Evolutionary conservation across 2,797 vertebrate genomes (phyloP).

Genomic region (Nannoperca obscura): DNA sequence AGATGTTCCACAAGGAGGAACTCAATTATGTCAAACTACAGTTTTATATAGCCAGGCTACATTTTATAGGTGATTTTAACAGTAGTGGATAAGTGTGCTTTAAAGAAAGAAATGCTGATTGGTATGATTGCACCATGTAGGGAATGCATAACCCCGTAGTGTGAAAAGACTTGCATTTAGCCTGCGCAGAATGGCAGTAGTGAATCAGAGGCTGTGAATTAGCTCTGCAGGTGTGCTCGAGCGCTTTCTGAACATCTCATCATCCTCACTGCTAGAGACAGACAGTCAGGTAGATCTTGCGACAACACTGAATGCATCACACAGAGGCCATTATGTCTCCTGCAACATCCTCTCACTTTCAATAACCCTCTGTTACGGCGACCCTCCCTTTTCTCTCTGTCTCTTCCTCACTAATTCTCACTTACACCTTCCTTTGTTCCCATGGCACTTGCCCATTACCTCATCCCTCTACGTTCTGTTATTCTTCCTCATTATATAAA

Average conservation of each 20-base stretch:
- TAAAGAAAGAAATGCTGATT: slow-evolving; percentile 73
- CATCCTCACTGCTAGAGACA: slow-evolving; percentile 76
- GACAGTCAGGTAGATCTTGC: slow-evolving; percentile 65
- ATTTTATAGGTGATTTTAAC: slow-evolving; percentile 34
- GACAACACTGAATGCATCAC: slow-evolving; percentile 50
- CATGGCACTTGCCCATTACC: slow-evolving; percentile 42
- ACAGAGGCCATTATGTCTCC: slow-evolving; percentile 65
- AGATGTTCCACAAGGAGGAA: slow-evolving; percentile 20
- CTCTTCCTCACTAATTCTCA: slow-evolving; percentile 56
- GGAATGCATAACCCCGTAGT: slow-evolving; percentile 48
- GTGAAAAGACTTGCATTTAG: slow-evolving; percentile 70
- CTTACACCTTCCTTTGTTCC: slow-evolving; percentile 54
- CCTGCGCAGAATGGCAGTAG: slow-evolving; percentile 41
- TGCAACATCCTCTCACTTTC: slow-evolving; percentile 52
- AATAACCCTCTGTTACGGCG: slow-evolving; percentile 49
- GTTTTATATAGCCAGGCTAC: slow-evolving; percentile 25
- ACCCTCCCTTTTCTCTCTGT: slow-evolving; percentile 31
- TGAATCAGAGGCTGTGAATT: slow-evolving; percentile 80
- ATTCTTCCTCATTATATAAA: slow-evolving; percentile 54
- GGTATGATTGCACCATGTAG: slow-evolving; percentile 66
- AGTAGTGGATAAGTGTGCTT: slow-evolving; percentile 48
- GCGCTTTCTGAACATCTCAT: slow-evolving; percentile 80
- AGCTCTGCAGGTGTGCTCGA: slow-evolving; percentile 76
- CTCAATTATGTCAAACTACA: slow-evolving; percentile 24
- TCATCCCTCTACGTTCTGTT: slow-evolving; percentile 49